These are phyloP conservation scores for Sus cebifrons DNA, from an alignment of 2,797 vertebrate genomes.

Conservation along the genomic window DNA sequence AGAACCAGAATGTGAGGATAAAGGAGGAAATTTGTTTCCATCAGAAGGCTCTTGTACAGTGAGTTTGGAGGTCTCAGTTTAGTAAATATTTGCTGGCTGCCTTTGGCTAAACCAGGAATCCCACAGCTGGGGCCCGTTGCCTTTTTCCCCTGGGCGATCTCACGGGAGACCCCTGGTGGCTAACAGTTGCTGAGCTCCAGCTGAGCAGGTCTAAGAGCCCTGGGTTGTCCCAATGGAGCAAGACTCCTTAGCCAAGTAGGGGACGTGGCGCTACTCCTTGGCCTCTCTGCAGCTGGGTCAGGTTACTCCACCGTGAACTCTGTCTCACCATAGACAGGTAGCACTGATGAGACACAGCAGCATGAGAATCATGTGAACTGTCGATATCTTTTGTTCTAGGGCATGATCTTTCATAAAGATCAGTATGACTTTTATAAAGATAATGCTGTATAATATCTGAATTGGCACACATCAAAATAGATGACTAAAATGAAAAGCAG, in stretches of 20 bases:
- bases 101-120: constrained; percentile 50
- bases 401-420: not conserved
- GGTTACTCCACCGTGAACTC: not conserved
- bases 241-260: not conserved
- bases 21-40: constrained; percentile 87
- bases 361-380: not conserved
- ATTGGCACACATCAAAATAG: not conserved
- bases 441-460: not conserved
- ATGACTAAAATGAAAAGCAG: not conserved
- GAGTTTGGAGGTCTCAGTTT: constrained; percentile 87
- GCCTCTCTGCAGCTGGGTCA: not conserved
- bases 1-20: constrained; percentile 87
- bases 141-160: constrained; percentile 13
- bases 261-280: not conserved
- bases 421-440: not conserved
- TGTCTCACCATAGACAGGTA: not conserved
- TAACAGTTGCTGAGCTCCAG: not conserved
- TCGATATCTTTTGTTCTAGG: not conserved
- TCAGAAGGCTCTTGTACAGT: constrained; percentile 88
- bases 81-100: constrained; percentile 72
- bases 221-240: not conserved
- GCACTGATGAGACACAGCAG: not conserved
- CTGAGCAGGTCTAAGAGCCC: not conserved
- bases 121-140: not conserved
- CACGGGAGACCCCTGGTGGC: constrained; percentile 56